Conservation (phyloP, 2,113 vertebrate genomes). For the Melanerpes aurifrons region DNA sequence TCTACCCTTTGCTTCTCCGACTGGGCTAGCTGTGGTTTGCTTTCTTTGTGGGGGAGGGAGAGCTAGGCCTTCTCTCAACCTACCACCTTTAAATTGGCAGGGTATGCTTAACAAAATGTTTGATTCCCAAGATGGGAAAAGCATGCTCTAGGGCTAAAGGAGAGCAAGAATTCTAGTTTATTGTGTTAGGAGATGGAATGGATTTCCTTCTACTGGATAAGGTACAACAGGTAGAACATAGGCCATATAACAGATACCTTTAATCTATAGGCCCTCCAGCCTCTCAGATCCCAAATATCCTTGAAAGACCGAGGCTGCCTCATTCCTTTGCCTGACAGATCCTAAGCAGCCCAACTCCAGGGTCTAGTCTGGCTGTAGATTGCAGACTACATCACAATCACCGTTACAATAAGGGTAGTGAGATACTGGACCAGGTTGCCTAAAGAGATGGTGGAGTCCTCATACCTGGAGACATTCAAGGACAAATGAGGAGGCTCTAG, state of each 20-base stretch:
- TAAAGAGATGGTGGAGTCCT: too few relatives aligned
- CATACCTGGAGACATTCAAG: too few relatives aligned
- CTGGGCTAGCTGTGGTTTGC: too few relatives aligned
- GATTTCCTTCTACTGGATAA: not conserved
- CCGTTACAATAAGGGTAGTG: too few relatives aligned
- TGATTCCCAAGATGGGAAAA: not conserved
- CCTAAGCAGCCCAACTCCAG: not conserved
- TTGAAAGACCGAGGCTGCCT: not conserved
- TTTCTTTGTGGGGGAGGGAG: too few relatives aligned
- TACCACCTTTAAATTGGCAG: not conserved
- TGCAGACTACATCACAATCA: not conserved
- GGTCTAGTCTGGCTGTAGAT: not conserved
- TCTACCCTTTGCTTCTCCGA: too few relatives aligned
- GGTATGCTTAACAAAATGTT: not conserved
- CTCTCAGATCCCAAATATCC: not conserved
- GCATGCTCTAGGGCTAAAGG: not conserved
- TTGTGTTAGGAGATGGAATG: not conserved
- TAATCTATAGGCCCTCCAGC: not conserved
- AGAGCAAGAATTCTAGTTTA: not conserved
- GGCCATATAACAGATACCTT: not conserved
- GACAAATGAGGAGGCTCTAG: too few relatives aligned
- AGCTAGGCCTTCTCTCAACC: too few relatives aligned
- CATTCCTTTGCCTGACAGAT: not conserved
- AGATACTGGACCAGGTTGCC: too few relatives aligned
- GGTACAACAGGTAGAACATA: not conserved